These are phyloP conservation scores for Odontesthes bonariensis DNA, from an alignment of 2,113 vertebrate species.

Conservation along the genomic window DNA sequence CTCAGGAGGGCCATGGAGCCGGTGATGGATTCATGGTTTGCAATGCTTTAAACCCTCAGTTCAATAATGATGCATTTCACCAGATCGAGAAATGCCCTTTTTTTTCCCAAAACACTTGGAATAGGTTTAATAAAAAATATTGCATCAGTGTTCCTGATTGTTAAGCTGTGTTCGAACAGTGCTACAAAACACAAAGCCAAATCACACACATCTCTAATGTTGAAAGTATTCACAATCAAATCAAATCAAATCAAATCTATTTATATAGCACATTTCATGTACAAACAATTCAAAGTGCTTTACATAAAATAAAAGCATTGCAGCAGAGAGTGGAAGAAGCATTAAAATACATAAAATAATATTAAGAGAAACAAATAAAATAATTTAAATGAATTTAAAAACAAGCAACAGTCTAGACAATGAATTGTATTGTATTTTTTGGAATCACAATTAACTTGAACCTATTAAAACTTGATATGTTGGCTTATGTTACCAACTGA, in stretches of 20 bases:
- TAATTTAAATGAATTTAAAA: too few relatives aligned
- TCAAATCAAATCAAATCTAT: too few relatives aligned
- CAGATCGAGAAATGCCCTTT: conserved; percentile 55
- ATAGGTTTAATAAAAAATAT: conserved; percentile 21
- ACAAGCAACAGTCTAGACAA: too few relatives aligned
- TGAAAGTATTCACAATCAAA: not conserved
- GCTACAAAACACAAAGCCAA: not conserved
- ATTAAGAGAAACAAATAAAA: too few relatives aligned
- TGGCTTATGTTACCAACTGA: conserved; percentile 8
- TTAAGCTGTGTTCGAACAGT: not conserved
- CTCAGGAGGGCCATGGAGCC: conserved; percentile 52
- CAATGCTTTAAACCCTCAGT: conserved; percentile 56
- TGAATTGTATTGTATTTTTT: not conserved
- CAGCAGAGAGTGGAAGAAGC: too few relatives aligned
- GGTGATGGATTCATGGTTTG: conserved; percentile 76
- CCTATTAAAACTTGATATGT: conserved; percentile 9
- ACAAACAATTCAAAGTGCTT: too few relatives aligned
- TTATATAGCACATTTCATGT: too few relatives aligned
- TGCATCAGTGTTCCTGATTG: conserved; percentile 1
- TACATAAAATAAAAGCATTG: too few relatives aligned
- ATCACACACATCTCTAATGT: not conserved
- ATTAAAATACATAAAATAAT: too few relatives aligned
- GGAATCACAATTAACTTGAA: conserved; percentile 1
- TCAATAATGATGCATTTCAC: conserved; percentile 67
- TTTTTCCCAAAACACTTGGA: conserved; percentile 46